Base-by-base conservation (phyloP, 2,113 vertebrate species). In the Microcebus griseorufus region DNA sequence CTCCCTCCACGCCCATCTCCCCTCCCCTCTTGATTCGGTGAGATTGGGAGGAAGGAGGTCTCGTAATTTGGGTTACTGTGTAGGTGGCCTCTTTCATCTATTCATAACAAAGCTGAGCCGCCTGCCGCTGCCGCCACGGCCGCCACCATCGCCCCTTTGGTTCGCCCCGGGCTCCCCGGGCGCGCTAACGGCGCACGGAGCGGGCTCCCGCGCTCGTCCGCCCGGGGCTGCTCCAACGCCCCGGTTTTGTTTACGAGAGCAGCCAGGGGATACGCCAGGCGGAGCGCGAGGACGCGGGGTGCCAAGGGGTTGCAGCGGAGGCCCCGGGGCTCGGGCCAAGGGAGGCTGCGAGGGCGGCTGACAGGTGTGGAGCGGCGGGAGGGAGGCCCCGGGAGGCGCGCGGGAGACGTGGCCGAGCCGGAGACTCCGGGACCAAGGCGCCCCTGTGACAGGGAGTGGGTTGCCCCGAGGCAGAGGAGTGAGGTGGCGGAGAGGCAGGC, bases 41-140 rank as follows among this genome's bases (percentile, higher is more conserved):
- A 93, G 97, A 84, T 84, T 27, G 97, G 97, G 98, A 97, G 96
- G 98, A 97, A 97, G 98, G 96, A 98, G 97, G 96, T 94, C 98
- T 96, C 70, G 90, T 95, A 96, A 98, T 98, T 98, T 98, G 98
- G 98, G 98, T 98, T 96, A 98, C 97, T 96, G 97, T 97, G 98
- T 94, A 98, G 98, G 98, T 98, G 98, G 98, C 98, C 97, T 97
- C 97, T 98, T 98, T 97, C 97, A 97, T 98, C 97, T 97, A 93
- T 98, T 97, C 98, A 95, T 97, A 97, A 98, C 98, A 98, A 98
- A 97, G 96, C 96, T 97, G 92, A 93, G 98, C 95, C 51, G 65
- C 95, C 93, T n/a, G 97, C 91, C 93, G 73, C 89, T 17, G 96
- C 93, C 85, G 70, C 96, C 75, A 37, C 69, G 89, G 94, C 96